Conservation (phyloP, 2,113 vertebrate species). For the Chaetura pelagica region DNA sequence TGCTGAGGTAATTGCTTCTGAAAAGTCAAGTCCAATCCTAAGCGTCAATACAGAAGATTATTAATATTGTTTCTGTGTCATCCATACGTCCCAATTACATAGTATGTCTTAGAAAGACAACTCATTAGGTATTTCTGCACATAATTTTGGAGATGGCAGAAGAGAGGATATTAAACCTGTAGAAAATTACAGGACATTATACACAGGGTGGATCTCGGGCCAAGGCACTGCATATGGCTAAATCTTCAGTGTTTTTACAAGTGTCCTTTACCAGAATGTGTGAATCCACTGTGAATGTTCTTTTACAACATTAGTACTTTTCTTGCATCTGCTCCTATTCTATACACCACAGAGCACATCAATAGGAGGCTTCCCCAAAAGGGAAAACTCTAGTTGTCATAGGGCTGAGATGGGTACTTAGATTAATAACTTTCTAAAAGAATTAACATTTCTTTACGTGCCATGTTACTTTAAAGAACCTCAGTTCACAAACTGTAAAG, state of each 20-base stretch:
- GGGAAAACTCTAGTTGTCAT: neutral
- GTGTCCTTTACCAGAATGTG: neutral
- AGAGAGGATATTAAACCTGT: neutral
- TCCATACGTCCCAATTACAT: neutral
- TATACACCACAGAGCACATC: rapidly evolving
- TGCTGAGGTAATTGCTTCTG: conserved; percentile 31
- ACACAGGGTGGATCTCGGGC: neutral
- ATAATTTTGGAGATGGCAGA: neutral
- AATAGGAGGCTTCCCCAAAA: neutral
- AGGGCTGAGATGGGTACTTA: neutral
- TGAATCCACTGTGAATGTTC: neutral
- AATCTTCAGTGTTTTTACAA: neutral
- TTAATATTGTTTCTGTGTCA: neutral
- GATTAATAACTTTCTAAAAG: neutral
- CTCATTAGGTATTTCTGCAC: neutral
- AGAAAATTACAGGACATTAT: neutral
- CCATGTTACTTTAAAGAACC: neutral
- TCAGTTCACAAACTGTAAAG: neutral
- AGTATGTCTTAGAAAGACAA: neutral
- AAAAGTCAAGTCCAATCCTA: conserved; percentile 25
- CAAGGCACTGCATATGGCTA: neutral
- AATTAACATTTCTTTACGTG: neutral
- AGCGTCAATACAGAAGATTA: neutral
- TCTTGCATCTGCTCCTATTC: neutral
- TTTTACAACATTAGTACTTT: neutral